These are phyloP conservation scores for Ferrisia virgata DNA, from an alignment of 2,888 invertebrate genomes.

Conservation along the genomic window DNA sequence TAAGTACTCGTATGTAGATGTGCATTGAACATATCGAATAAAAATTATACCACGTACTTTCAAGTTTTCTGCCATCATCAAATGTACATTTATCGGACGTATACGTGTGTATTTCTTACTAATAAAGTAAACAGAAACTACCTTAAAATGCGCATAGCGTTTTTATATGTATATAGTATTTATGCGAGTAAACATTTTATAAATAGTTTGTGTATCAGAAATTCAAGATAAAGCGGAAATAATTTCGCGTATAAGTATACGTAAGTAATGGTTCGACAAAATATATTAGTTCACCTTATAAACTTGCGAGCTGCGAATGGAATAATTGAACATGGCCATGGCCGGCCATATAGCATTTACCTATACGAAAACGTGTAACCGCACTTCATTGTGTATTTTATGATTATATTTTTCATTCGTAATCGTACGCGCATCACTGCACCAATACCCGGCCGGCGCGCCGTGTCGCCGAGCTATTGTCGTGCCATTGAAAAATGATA, in stretches of 20 bases:
- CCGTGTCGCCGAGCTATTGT: no score
- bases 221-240: constrained; percentile 6
- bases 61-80: no score
- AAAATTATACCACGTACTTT: no score
- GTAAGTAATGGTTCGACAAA: background rate
- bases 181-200: background rate
- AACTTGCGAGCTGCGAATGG: background rate
- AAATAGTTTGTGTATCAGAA: background rate
- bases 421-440: background rate
- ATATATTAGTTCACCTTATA: background rate
- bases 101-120: no score
- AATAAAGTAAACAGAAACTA: background rate
- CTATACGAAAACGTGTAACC: background rate
- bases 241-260: background rate
- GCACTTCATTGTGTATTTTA: background rate
- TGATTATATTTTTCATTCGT: background rate
- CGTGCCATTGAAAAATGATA: background rate
- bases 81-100: no score
- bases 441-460: background rate
- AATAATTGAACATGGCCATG: background rate
- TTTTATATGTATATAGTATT: background rate
- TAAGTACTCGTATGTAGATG: no score
- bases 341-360: background rate
- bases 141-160: background rate
- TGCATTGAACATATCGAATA: no score